Evolutionary conservation across 2,888 invertebrate genomes (phyloP).

Genomic region (Agonum fuliginosum): DNA sequence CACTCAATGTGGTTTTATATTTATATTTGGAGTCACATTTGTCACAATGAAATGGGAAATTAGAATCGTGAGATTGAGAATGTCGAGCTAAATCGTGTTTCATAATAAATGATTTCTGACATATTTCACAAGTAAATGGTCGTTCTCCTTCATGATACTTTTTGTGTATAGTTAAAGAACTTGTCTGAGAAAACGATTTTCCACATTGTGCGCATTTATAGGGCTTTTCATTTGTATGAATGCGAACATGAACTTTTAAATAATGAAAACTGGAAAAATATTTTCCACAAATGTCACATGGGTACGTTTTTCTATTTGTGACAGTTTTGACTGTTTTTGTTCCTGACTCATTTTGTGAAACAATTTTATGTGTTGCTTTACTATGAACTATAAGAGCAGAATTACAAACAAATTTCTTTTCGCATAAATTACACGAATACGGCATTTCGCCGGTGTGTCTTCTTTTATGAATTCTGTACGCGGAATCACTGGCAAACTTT

Average conservation of each 20-base stretch:
- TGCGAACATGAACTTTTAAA: conserved; percentile 67
- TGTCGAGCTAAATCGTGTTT: background rate
- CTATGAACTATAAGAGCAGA: conserved; percentile 51
- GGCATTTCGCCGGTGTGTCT: conserved; percentile 70
- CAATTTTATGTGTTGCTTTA: conserved; percentile 6
- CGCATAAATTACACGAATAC: conserved; percentile 43
- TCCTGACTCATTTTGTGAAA: background rate
- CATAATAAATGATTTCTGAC: conserved; percentile 70
- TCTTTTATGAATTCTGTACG: conserved; percentile 69
- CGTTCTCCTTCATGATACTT: conserved; percentile 75
- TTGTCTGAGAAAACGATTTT: conserved; percentile 74
- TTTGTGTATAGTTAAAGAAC: conserved; percentile 73
- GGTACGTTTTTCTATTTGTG: conserved; percentile 13
- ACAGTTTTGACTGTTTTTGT: too few species aligned
- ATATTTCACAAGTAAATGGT: conserved; percentile 73
- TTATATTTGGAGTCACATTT: background rate
- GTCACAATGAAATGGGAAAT: background rate
- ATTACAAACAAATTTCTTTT: conserved; percentile 11
- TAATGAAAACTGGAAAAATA: too few species aligned
- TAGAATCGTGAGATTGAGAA: conserved; percentile 71
- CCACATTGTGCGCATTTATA: conserved; percentile 75
- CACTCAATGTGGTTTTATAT: background rate
- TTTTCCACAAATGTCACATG: conserved; percentile 48
- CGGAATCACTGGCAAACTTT: conserved; percentile 68
- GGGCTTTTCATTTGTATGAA: conserved; percentile 71